These are phyloP conservation scores for Pelobates cultripes DNA, from an alignment of 2,797 vertebrate genomes.

Conservation along the genomic window DNA sequence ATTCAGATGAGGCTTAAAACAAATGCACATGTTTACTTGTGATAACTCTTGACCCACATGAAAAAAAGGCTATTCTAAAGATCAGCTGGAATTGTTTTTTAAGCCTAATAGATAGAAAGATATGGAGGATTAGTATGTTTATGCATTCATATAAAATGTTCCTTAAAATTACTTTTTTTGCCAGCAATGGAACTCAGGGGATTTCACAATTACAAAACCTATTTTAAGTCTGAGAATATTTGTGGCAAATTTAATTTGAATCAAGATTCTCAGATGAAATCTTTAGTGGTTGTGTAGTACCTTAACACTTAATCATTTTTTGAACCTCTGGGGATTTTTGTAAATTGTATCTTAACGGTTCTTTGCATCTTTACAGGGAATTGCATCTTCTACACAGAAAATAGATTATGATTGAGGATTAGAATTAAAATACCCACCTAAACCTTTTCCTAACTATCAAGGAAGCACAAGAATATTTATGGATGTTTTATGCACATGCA, in stretches of 20 bases:
- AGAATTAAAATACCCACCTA: neutral
- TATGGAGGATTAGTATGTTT: no score
- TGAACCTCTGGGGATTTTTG: neutral
- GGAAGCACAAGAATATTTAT: no score
- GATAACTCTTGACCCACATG: no score
- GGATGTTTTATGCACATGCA: no score
- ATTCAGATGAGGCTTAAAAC: no score
- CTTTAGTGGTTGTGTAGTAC: neutral
- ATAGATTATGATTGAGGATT: neutral
- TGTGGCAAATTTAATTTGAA: neutral
- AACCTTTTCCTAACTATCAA: no score
- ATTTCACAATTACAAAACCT: neutral
- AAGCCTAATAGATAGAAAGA: no score
- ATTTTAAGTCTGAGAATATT: neutral
- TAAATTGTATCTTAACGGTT: neutral
- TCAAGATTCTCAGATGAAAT: neutral
- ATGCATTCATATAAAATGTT: no score
- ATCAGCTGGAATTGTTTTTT: no score
- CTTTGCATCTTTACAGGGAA: neutral
- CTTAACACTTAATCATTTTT: neutral
- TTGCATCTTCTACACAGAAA: neutral
- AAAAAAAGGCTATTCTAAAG: no score
- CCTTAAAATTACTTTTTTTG: no score
- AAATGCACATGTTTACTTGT: no score
- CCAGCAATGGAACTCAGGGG: neutral